phyloP scores from a whole-genome alignment of 2,888 invertebrate species.

The Digitonthophagus gazella region DNA sequence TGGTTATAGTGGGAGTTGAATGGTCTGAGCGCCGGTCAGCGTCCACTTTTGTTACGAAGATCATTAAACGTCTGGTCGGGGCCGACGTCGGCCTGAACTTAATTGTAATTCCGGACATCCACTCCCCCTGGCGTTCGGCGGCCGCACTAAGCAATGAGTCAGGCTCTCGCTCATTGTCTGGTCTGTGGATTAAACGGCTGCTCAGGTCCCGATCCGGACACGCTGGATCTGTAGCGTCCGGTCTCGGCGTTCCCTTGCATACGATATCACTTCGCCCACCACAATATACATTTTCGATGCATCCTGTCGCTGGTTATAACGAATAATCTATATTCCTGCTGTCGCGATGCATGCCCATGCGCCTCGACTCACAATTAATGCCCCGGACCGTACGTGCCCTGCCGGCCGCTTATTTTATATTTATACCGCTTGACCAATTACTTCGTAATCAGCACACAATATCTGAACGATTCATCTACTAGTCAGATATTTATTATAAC shows the following conservation, averaged over 20 bases:
- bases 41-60: conserved; percentile 12
- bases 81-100: conserved; percentile 26
- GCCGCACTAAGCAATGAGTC: conserved; percentile 21
- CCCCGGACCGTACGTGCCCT: conserved; percentile 38
- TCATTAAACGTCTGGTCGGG: conserved; percentile 24
- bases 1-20: neutral
- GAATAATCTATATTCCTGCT: conserved; percentile 47
- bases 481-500: neutral
- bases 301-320: conserved; percentile 41
- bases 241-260: conserved; percentile 42
- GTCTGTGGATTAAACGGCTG: conserved; percentile 28
- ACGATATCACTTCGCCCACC: conserved; percentile 38
- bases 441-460: conserved; percentile 30
- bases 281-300: conserved; percentile 37
- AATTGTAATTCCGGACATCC: conserved; percentile 34
- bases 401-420: conserved; percentile 46
- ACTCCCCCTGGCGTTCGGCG: conserved; percentile 26
- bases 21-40: neutral
- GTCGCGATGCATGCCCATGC: conserved; percentile 45
- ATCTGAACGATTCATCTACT: conserved; percentile 23
- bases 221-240: conserved; percentile 39
- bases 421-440: conserved; percentile 40
- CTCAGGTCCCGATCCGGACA: conserved; percentile 34
- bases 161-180: conserved; percentile 22
- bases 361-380: conserved; percentile 44